Conservation (phyloP, 2,797 vertebrate genomes). For the Micromesistius poutassou region DNA sequence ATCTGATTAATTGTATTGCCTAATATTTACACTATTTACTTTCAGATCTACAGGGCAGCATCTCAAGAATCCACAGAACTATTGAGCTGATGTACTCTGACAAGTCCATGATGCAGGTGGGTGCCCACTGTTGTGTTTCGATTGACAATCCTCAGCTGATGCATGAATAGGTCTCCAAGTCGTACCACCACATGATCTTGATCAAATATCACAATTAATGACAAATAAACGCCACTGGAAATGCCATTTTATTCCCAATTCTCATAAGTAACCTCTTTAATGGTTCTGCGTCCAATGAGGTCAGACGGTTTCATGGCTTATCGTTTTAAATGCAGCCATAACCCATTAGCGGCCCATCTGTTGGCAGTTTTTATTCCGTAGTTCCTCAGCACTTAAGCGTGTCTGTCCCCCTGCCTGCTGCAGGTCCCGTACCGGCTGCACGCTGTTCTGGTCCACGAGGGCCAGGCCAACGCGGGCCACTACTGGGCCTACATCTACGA, state of each 20-base stretch:
- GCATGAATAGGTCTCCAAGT: not conserved
- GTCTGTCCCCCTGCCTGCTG: not conserved
- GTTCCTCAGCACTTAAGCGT: not conserved
- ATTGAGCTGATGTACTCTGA: slow-evolving; percentile 98
- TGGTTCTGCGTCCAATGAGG: not conserved
- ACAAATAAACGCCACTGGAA: not conserved
- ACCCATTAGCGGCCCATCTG: not conserved
- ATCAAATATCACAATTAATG: not conserved
- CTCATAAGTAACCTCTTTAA: not conserved
- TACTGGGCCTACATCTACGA: slow-evolving; percentile 99
- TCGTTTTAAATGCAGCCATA: not conserved
- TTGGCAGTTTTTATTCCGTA: not conserved
- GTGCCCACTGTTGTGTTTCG: slow-evolving; percentile 40
- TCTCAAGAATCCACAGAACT: slow-evolving; percentile 94
- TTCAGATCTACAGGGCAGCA: slow-evolving; percentile 93
- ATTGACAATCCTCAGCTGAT: not conserved
- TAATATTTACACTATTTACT: not conserved
- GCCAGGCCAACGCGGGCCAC: slow-evolving; percentile 96
- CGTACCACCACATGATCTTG: not conserved
- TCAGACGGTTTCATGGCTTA: not conserved
- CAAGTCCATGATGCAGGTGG: slow-evolving; percentile 97
- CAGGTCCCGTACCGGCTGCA: slow-evolving; percentile 96
- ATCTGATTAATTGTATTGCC: not conserved
- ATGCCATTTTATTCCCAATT: not conserved
- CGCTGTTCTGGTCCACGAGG: slow-evolving; percentile 95